Evolutionary conservation across 2,888 invertebrate genomes (phyloP).

Genomic region (Sphaerophoria taeniata): DNA sequence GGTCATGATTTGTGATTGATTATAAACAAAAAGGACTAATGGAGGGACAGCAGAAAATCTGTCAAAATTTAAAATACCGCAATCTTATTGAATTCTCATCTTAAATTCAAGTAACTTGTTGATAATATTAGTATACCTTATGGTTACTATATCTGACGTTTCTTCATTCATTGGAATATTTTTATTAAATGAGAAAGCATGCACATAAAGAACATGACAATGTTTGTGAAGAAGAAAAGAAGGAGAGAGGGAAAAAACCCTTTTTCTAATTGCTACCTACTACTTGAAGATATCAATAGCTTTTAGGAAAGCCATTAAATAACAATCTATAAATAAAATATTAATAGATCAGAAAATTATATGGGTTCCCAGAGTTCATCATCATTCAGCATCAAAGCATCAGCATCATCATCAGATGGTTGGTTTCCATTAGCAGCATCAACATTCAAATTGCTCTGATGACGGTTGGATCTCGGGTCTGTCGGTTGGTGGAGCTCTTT

Average conservation of each 20-base stretch:
- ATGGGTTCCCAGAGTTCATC: slow-evolving; percentile 16
- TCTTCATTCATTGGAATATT: too few relatives aligned
- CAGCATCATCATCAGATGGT: slow-evolving; percentile 19
- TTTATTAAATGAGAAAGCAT: too few relatives aligned
- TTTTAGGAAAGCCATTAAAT: slow-evolving; percentile 32
- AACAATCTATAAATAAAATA: slow-evolving; percentile 18
- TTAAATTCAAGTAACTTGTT: too few relatives aligned
- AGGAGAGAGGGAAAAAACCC: background rate
- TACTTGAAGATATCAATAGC: slow-evolving; percentile 39
- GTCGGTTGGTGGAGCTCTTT: background rate
- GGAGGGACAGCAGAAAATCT: too few relatives aligned
- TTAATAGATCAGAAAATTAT: slow-evolving; percentile 34
- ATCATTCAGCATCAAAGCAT: slow-evolving; percentile 10
- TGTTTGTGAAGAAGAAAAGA: too few relatives aligned
- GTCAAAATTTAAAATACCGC: too few relatives aligned
- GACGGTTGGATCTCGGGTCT: background rate
- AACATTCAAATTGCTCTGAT: background rate
- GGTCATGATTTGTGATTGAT: too few relatives aligned
- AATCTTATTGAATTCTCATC: too few relatives aligned
- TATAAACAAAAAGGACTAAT: too few relatives aligned
- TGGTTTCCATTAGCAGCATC: slow-evolving; percentile 28
- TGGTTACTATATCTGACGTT: too few relatives aligned
- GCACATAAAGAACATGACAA: too few relatives aligned
- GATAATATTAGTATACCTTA: too few relatives aligned
- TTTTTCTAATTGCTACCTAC: slow-evolving; percentile 18